phyloP scores from a whole-genome alignment of 2,888 invertebrate species.

The Thysanoteuthis rhombus region DNA sequence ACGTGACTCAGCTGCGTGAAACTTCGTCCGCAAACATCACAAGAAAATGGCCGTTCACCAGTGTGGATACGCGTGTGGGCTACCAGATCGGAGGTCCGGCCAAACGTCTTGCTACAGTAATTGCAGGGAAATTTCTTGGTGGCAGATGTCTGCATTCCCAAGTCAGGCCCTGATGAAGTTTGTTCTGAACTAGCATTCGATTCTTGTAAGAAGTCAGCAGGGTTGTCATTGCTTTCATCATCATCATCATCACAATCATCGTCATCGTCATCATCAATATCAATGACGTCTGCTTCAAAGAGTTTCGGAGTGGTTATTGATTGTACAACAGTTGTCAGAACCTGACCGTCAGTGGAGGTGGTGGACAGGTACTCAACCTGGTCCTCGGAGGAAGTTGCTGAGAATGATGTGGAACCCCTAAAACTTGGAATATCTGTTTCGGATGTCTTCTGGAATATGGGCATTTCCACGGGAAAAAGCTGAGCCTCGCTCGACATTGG shows the following conservation, averaged over 20 bases:
- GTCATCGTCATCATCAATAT: background rate
- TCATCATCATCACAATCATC: background rate
- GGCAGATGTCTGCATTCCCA: too few relatives aligned
- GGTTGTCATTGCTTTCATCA: background rate
- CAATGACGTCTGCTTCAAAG: background rate
- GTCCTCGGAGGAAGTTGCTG: background rate
- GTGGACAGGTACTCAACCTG: background rate
- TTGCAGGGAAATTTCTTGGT: too few relatives aligned
- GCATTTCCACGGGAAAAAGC: background rate
- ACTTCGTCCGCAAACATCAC: conserved; percentile 75
- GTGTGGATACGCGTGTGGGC: conserved; percentile 79
- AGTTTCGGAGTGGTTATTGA: background rate
- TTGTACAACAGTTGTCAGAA: background rate
- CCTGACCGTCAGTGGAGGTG: background rate
- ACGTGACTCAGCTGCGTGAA: conserved; percentile 75
- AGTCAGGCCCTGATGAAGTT: too few relatives aligned
- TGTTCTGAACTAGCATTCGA: too few relatives aligned
- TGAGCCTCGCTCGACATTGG: background rate
- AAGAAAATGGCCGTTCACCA: conserved; percentile 67
- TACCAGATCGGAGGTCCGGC: too few relatives aligned
- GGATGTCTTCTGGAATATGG: background rate
- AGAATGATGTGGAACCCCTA: background rate
- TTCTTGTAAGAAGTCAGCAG: background rate
- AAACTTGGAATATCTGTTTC: background rate
- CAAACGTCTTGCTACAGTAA: too few relatives aligned